Conservation (phyloP, 2,888 invertebrate genomes). For the Tinea pellionella region DNA sequence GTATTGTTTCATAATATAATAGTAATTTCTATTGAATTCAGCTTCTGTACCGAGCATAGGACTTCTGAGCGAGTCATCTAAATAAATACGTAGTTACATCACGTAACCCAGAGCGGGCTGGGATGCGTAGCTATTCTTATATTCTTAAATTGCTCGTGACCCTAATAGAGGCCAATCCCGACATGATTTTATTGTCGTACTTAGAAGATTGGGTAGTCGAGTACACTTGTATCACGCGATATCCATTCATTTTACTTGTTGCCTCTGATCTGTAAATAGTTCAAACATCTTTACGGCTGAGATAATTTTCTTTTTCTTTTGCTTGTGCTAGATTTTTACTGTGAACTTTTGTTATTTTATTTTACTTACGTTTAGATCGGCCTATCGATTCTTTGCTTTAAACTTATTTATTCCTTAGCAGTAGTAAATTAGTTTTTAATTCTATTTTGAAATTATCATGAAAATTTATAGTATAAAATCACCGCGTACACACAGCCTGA, state of each 20-base stretch:
- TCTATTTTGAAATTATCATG: too few relatives aligned
- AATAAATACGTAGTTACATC: constrained; percentile 3
- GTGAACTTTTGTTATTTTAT: too few relatives aligned
- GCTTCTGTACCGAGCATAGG: neutral
- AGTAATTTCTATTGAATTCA: neutral
- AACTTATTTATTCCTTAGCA: too few relatives aligned
- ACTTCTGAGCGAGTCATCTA: neutral
- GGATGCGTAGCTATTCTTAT: neutral
- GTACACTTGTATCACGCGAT: neutral
- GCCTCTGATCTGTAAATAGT: neutral
- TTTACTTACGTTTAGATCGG: too few relatives aligned
- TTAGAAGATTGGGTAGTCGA: neutral
- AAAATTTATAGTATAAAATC: too few relatives aligned
- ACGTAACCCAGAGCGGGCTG: neutral
- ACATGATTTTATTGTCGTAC: constrained; percentile 3
- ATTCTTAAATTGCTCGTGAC: constrained; percentile 2
- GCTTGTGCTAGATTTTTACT: too few relatives aligned
- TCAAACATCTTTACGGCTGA: too few relatives aligned
- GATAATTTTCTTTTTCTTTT: too few relatives aligned
- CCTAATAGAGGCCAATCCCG: neutral
- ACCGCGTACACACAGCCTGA: too few relatives aligned
- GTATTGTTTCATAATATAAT: too few relatives aligned
- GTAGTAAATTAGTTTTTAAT: too few relatives aligned
- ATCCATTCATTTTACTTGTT: neutral
- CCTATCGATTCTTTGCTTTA: too few relatives aligned